Conservation (phyloP, 2,888 invertebrate genomes). For the Campoplex nolae region DNA sequence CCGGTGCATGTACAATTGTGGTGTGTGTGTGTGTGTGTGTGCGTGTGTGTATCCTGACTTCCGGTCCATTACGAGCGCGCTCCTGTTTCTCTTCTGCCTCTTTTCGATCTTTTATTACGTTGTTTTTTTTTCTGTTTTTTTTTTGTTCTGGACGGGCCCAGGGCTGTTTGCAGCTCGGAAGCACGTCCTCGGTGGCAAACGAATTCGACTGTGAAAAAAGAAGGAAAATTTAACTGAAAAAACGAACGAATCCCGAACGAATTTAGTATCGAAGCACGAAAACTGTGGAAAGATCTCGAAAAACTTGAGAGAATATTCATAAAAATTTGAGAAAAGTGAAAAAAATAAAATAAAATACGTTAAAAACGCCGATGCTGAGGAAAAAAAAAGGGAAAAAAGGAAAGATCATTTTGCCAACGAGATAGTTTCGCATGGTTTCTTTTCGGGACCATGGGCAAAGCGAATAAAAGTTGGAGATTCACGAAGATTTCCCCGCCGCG, state of each 20-base stretch:
- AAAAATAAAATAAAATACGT: not conserved
- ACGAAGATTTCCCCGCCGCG: not conserved
- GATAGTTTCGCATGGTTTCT: not conserved
- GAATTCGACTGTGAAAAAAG: not conserved
- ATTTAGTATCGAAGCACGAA: too few relatives aligned
- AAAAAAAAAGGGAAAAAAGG: not conserved
- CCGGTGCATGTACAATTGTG: slow-evolving; percentile 23
- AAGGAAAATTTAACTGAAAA: not conserved
- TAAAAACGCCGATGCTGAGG: not conserved
- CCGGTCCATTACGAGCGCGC: slow-evolving; percentile 72
- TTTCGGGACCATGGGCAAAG: slow-evolving; percentile 2
- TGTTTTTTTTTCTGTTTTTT: not conserved
- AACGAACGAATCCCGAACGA: not conserved
- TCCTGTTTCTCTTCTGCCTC: not conserved
- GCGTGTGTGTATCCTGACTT: slow-evolving; percentile 74
- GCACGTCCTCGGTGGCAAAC: not conserved
- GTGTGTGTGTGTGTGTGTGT: slow-evolving; percentile 64
- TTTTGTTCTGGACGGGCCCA: not conserved
- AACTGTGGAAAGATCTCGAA: not conserved
- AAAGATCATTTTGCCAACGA: not conserved
- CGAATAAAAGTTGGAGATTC: not conserved
- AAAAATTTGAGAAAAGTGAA: not conserved
- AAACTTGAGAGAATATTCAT: not conserved
- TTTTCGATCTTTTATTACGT: not conserved
- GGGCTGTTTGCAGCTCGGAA: not conserved